These are phyloP conservation scores for Alligator sinensis DNA, from an alignment of 2,113 vertebrate species.

Conservation along the genomic window DNA sequence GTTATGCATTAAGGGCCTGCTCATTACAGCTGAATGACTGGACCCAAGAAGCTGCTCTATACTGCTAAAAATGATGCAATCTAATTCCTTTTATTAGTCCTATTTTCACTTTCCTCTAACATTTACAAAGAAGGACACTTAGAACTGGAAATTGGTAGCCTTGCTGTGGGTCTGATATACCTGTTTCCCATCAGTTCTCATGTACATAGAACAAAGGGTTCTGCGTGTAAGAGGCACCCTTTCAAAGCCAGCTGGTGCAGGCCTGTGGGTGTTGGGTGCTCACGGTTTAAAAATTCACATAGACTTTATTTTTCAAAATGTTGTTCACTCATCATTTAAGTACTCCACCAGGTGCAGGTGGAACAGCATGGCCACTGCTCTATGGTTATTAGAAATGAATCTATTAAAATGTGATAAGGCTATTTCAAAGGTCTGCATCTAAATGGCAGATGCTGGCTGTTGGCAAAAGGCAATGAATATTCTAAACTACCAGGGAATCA, in stretches of 20 bases:
- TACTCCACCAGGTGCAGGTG: background rate
- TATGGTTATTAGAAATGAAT: background rate
- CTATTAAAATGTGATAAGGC: background rate
- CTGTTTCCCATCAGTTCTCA: background rate
- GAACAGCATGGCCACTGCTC: background rate
- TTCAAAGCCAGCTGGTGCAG: background rate
- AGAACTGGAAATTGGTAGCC: background rate
- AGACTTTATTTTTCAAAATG: background rate
- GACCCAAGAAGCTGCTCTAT: background rate
- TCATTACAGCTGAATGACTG: background rate
- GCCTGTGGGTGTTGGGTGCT: background rate
- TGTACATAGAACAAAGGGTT: background rate
- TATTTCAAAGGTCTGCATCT: background rate
- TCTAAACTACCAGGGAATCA: background rate
- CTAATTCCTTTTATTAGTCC: background rate
- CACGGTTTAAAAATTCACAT: background rate
- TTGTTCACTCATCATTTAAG: background rate
- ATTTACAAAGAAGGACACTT: background rate
- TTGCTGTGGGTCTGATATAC: too few species aligned
- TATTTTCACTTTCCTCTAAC: background rate
- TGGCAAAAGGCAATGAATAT: background rate
- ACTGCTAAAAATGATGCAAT: background rate
- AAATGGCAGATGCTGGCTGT: background rate
- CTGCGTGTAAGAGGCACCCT: background rate
- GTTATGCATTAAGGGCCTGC: background rate